Conservation (phyloP, 2,113 vertebrate species). For the Microcebus ravelobensis region DNA sequence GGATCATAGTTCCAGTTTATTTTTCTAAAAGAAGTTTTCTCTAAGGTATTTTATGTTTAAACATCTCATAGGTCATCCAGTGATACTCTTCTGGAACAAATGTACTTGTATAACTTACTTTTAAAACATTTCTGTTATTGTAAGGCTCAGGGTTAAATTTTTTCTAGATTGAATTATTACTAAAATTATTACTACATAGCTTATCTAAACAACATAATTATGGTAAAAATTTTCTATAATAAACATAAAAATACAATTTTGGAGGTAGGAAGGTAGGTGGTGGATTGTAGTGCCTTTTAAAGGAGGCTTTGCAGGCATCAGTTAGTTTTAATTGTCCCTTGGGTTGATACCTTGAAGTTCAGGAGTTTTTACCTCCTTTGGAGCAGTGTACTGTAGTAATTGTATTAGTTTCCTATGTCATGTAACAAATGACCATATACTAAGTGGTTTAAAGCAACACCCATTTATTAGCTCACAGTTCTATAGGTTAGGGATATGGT, state of each 20-base stretch:
- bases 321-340: background rate
- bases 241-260: background rate
- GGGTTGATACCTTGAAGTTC: background rate
- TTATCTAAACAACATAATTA: background rate
- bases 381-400: background rate
- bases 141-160: background rate
- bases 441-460: background rate
- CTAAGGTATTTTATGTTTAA: background rate
- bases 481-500: background rate
- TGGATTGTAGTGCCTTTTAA: background rate
- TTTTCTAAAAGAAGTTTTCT: background rate
- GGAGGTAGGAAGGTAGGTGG: background rate
- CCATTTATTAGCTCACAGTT: background rate
- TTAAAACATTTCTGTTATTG: background rate
- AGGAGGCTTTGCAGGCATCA: background rate
- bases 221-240: conserved; percentile 25
- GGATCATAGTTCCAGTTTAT: background rate
- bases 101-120: background rate
- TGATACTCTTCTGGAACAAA: background rate
- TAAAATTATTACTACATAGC: background rate
- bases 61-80: background rate
- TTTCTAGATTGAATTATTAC: background rate
- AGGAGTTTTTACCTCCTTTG: background rate
- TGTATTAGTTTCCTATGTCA: background rate
- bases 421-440: background rate